These are phyloP conservation scores for Erpornis zantholeuca DNA, from an alignment of 2,113 vertebrate species.

Conservation along the genomic window DNA sequence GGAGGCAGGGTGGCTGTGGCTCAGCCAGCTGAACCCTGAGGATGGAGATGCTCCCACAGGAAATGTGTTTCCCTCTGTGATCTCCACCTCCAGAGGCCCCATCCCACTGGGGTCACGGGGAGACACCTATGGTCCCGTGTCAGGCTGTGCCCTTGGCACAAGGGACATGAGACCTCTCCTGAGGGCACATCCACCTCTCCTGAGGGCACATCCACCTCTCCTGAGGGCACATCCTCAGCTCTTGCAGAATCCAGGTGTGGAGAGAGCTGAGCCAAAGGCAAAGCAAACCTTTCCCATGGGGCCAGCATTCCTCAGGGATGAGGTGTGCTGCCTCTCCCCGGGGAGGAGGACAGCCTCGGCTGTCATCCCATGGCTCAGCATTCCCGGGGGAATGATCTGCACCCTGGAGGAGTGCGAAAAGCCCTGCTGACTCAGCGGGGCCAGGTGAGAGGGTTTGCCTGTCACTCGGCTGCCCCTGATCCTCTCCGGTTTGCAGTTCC, in stretches of 20 bases:
- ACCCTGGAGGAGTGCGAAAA: not conserved
- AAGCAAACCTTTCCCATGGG: not conserved
- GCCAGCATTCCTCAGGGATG: not conserved
- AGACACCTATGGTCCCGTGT: rapidly evolving
- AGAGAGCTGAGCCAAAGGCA: not conserved
- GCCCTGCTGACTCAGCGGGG: not conserved
- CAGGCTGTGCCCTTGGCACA: not conserved
- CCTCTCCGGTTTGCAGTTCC: not conserved
- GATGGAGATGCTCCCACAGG: not conserved
- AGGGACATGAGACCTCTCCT: not conserved
- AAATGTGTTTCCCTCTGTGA: not conserved
- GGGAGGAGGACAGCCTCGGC: not conserved
- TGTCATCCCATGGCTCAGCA: not conserved
- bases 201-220: not conserved
- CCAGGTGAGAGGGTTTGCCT: not conserved
- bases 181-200: not conserved
- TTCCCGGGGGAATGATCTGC: not conserved
- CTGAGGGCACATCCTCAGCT: not conserved
- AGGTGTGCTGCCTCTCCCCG: not conserved
- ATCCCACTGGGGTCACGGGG: rapidly evolving
- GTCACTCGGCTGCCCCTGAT: not conserved
- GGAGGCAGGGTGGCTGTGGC: not conserved
- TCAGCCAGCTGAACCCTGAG: not conserved
- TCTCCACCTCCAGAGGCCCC: not conserved
- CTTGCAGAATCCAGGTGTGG: not conserved